Conservation (phyloP, 2,888 invertebrate species). For the Meghimatium bilineatum region DNA sequence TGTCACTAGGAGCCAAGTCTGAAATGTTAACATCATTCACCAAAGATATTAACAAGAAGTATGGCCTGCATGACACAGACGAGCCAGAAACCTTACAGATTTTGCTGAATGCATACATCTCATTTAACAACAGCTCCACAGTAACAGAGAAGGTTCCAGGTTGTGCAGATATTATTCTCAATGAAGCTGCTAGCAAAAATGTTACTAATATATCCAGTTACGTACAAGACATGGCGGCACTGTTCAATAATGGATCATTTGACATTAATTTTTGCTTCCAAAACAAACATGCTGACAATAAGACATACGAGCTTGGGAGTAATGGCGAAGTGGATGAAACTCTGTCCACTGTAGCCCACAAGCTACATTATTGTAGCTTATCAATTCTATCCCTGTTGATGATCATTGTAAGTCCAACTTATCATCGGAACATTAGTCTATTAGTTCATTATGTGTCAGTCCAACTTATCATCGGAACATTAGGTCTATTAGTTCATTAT, state of each 20-base stretch:
- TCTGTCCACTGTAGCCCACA: conserved; percentile 64
- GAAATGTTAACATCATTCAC: conserved; percentile 23
- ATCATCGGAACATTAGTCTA: too few species aligned
- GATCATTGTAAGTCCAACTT: conserved; percentile 55
- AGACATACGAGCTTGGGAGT: neutral
- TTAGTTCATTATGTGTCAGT: too few species aligned
- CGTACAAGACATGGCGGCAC: neutral
- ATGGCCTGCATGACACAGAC: neutral
- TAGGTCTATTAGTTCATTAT: too few species aligned
- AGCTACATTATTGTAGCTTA: conserved; percentile 65
- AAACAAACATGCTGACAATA: neutral
- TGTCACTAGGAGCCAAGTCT: neutral
- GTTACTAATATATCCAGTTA: neutral
- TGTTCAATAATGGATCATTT: neutral
- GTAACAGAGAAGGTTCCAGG: neutral
- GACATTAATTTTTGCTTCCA: neutral
- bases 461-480: too few species aligned
- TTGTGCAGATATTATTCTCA: conserved; percentile 14
- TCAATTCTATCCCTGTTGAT: conserved; percentile 64
- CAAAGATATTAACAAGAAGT: neutral
- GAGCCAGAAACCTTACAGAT: neutral
- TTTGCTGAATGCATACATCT: conserved; percentile 25
- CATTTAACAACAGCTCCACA: neutral
- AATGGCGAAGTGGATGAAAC: conserved; percentile 47
- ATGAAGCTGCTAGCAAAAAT: neutral